Conservation (phyloP, 2,113 vertebrate genomes). For the Petromus typicus region DNA sequence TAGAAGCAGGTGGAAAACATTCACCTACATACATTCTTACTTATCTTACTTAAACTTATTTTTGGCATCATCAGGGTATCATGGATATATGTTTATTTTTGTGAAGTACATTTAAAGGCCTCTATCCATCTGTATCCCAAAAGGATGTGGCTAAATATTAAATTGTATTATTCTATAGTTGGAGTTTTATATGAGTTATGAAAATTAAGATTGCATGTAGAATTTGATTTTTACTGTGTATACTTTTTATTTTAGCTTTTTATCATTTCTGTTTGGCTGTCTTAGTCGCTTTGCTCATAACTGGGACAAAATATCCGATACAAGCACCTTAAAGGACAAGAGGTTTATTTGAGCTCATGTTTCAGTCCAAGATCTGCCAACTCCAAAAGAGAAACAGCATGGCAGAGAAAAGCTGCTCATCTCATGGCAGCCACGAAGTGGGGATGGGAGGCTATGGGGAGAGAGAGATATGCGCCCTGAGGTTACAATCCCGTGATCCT, state of each 20-base stretch:
- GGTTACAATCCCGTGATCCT: not conserved
- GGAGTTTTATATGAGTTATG: conserved; percentile 36
- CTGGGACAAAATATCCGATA: not conserved
- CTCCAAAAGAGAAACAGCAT: not conserved
- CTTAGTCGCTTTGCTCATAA: not conserved
- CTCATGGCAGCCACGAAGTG: not conserved
- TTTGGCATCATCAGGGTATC: not conserved
- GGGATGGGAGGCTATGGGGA: too few relatives aligned
- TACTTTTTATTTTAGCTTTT: not conserved
- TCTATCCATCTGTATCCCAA: not conserved
- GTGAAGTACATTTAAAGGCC: conserved; percentile 29
- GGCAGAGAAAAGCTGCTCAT: not conserved
- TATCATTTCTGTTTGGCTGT: not conserved
- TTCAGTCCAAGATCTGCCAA: not conserved
- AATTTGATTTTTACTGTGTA: conserved; percentile 27
- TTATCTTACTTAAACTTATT: conserved; percentile 30
- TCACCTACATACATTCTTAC: conserved; percentile 6
- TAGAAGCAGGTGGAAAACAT: conserved; percentile 12
- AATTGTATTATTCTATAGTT: conserved; percentile 29
- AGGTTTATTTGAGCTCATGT: not conserved
- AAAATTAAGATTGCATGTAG: conserved; percentile 28
- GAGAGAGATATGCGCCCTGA: not conserved
- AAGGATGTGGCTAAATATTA: not conserved
- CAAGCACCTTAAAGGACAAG: not conserved
- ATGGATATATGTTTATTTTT: conserved; percentile 23